These are phyloP conservation scores for Sebastes matsubarae DNA, from an alignment of 2,797 vertebrate genomes.

Conservation along the genomic window DNA sequence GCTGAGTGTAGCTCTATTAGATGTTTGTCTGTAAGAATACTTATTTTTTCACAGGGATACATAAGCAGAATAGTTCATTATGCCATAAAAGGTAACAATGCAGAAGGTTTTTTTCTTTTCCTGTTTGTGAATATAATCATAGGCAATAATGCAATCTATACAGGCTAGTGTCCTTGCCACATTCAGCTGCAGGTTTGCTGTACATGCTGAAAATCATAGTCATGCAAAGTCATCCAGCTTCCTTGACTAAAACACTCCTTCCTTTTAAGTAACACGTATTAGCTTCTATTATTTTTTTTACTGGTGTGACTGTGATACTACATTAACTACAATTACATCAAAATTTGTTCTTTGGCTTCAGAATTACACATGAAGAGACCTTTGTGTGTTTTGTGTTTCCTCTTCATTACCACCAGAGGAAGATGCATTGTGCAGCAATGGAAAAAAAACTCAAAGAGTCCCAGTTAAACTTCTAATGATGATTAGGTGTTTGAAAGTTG, in stretches of 20 bases:
- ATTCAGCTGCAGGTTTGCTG: background rate
- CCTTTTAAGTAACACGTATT: background rate
- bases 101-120: background rate
- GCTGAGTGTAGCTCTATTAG: no score
- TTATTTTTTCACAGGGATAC: background rate
- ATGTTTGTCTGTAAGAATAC: background rate
- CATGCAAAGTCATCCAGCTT: background rate
- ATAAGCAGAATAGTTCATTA: background rate
- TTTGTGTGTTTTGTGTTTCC: background rate
- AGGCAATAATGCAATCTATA: background rate
- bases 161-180: background rate
- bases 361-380: background rate
- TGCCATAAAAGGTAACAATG: background rate
- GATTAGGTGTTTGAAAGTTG: conserved; percentile 10
- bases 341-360: background rate
- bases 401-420: background rate
- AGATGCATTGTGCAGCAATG: background rate
- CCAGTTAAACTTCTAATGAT: background rate
- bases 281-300: no score
- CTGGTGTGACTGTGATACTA: no score
- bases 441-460: background rate
- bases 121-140: background rate
- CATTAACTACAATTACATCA: background rate
- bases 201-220: background rate
- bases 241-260: background rate